Percentiles rank a stretch among this genome's conserved stretches.
Evolutionary conservation across 2,888 invertebrate genomes (phyloP).

Genomic region (Nymphalis urticae): DNA sequence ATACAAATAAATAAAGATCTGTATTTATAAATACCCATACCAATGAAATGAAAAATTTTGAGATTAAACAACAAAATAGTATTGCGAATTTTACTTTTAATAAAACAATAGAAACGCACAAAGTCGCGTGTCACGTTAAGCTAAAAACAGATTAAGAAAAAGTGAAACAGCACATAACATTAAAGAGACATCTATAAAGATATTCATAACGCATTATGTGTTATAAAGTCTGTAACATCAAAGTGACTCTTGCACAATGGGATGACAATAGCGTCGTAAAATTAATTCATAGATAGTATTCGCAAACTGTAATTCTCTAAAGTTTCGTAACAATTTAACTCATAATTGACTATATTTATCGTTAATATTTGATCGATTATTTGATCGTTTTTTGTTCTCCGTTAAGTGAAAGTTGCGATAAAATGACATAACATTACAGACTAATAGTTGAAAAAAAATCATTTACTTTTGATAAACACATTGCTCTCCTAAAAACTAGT

Average conservation of each 20-base stretch:
- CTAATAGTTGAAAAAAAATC: too few species aligned
- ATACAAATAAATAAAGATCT: too few species aligned
- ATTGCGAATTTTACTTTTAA: too few species aligned
- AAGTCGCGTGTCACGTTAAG: not conserved
- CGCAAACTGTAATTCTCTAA: slow-evolving; percentile 32
- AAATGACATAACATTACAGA: not conserved
- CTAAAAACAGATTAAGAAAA: slow-evolving; percentile 12
- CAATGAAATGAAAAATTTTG: too few species aligned
- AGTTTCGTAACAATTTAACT: slow-evolving; percentile 34
- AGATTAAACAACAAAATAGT: too few species aligned
- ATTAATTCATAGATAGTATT: slow-evolving; percentile 45
- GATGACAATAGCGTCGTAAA: slow-evolving; percentile 47
- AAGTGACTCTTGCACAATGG: slow-evolving; percentile 46
- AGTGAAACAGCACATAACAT: slow-evolving; percentile 18
- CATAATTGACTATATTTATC: not conserved
- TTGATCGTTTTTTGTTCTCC: not conserved
- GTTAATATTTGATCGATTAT: slow-evolving; percentile 13
- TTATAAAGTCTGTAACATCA: slow-evolving; percentile 31
- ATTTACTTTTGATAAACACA: too few species aligned
- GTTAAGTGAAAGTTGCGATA: not conserved
- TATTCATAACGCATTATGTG: slow-evolving; percentile 30
- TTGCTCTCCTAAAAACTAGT: too few species aligned
- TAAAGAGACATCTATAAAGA: slow-evolving; percentile 27
- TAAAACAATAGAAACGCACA: not conserved
- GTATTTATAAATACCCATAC: too few species aligned